These are phyloP conservation scores for Pammene fasciana DNA, from an alignment of 2,888 invertebrate species.

Conservation along the genomic window DNA sequence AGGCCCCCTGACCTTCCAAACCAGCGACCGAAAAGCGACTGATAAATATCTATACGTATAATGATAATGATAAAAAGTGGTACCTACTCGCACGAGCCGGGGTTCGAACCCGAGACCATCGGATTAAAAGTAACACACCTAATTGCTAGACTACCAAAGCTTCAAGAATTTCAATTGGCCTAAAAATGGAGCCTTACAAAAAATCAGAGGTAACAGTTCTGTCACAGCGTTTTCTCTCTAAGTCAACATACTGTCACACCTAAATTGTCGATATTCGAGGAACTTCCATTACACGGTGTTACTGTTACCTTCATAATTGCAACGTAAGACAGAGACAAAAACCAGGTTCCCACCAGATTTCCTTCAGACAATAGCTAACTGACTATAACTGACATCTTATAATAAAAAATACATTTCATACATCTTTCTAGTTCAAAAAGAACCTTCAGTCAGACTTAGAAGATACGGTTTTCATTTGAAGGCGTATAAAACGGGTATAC, in stretches of 20 bases:
- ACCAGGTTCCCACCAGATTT: slow-evolving; percentile 26
- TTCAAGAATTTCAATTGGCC: too few species aligned
- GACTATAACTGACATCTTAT: neutral
- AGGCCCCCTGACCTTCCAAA: too few species aligned
- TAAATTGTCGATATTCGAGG: neutral
- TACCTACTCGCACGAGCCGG: too few species aligned
- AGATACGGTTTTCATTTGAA: neutral
- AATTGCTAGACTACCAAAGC: too few species aligned
- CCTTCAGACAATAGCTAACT: slow-evolving; percentile 29
- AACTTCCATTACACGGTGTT: slow-evolving; percentile 20
- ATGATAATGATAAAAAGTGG: too few species aligned
- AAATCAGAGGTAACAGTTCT: too few species aligned
- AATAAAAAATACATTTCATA: neutral
- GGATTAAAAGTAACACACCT: too few species aligned
- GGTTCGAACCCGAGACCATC: too few species aligned
- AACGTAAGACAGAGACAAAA: slow-evolving; percentile 11
- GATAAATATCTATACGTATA: too few species aligned
- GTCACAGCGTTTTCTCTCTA: too few species aligned
- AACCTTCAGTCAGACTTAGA: neutral
- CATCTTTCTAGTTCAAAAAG: neutral
- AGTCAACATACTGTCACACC: slow-evolving; percentile 2
- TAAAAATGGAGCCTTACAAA: too few species aligned
- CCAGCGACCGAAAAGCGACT: too few species aligned
- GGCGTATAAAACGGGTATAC: neutral
- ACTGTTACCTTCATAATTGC: slow-evolving; percentile 13